Evolutionary conservation across 2,113 vertebrate genomes (phyloP), one percentile per base, ranked within the genome.

Genomic region (Crocuta crocuta): DNA sequence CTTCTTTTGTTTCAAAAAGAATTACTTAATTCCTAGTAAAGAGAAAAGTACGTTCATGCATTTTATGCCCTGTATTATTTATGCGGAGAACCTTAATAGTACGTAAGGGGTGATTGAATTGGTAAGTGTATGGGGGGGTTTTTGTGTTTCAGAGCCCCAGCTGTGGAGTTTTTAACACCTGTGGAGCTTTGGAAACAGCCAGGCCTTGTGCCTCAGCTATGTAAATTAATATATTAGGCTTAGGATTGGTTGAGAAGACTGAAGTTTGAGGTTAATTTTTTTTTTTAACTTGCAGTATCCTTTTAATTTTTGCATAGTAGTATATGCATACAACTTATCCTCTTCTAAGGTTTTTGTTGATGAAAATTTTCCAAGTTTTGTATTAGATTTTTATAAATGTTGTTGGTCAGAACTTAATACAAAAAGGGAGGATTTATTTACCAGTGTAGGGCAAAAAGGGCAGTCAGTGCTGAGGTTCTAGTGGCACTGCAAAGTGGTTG

Each of bases 151-250:
- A 61, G 33, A 93, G 6, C 7, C 45, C 43, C 66, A 35, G 55
- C 12, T 91, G 19, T 84, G 45, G 66, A 90, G 28, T 23, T 92
- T n/a, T 68, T 82, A 88, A 94, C 92, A 95, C 84, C 79, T 96
- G 83, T 94, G 48, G 91, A 89, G 23, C 78, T 82, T 88, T 89
- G 33, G 50, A 80, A 82, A 81, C 15, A 53, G 8, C 16, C 43
- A 48, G 39, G 35, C 39, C 33, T 31, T 31, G 31, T 78, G 10
- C 58, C 31, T 94, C 65, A 43, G 23, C n/a, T 91, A 21, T 94
- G 24, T 92, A 80, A 80, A 91, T 83, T 95, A 39, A 21, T 79
- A 10, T 7, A 0, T 93, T 95, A 79, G 68, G 9, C 66, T 80
- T 89, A 73, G 70, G 33, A 45, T 78, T 66, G 55, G 1, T 96